Conservation (phyloP, 37 sponge, comb jelly and placozoan species). For the Halisarca cf. caerulea region DNA sequence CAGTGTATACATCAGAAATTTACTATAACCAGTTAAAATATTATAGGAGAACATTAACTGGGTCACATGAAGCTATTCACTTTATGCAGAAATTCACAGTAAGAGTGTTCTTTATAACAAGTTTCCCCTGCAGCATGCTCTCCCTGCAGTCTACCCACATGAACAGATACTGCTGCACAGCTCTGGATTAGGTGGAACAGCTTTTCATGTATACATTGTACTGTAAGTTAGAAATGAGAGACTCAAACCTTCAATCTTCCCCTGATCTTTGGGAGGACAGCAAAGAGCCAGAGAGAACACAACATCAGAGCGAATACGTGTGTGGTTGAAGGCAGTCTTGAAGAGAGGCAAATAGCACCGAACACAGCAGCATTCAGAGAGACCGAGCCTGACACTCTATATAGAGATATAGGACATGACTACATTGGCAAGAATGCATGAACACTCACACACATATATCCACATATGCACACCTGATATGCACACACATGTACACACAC, state of each 20-base stretch:
- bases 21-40: no score
- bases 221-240: no score
- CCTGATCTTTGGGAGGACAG: constrained; percentile 60
- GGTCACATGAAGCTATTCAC: no score
- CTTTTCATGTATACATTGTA: no score
- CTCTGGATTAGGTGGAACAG: no score
- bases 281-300: constrained; percentile 73
- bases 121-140: no score
- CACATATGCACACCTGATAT: background rate
- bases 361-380: constrained; percentile 91
- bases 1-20: no score
- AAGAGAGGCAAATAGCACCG: constrained; percentile 89
- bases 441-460: background rate
- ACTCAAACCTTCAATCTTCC: background rate
- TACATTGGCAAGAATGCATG: background rate
- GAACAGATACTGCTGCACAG: no score
- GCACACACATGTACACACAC: background rate
- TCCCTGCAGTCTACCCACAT: no score
- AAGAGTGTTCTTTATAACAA: no score
- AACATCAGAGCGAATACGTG: constrained; percentile 63
- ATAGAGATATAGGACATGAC: background rate
- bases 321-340: constrained; percentile 64
- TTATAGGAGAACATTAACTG: no score
- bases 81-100: no score
- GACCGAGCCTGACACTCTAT: constrained; percentile 66